Conservation (phyloP, 2,888 invertebrate species). For the Apomyelois bistriatella region DNA sequence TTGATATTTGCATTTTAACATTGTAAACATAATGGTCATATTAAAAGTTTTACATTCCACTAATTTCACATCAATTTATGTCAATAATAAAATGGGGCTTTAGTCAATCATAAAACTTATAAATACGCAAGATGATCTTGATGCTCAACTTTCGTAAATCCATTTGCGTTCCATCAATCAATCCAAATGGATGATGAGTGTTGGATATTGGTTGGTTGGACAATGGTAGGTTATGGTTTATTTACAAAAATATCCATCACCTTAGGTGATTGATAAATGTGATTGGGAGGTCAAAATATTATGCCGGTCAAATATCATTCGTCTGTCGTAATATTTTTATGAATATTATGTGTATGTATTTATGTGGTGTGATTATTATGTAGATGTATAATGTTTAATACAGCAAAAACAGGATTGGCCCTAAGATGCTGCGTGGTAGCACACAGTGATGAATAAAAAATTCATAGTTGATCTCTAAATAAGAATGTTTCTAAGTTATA, state of each 20-base stretch:
- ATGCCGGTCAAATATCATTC: background rate
- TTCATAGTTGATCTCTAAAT: no score
- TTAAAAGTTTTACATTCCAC: no score
- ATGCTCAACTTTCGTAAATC: constrained; percentile 5
- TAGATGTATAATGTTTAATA: no score
- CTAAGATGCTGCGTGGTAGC: no score
- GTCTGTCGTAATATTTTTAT: background rate
- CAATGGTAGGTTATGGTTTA: background rate
- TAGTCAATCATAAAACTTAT: background rate
- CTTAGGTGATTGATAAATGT: background rate
- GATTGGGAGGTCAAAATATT: background rate
- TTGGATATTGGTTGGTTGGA: background rate
- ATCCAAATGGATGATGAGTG: background rate
- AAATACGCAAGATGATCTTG: background rate
- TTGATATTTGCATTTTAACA: background rate
- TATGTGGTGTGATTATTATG: no score
- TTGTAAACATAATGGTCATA: background rate
- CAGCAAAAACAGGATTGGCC: no score
- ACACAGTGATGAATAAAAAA: no score
- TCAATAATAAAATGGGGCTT: no score
- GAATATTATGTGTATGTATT: background rate
- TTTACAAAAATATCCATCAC: background rate
- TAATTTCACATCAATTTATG: constrained; percentile 18
- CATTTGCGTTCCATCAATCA: constrained; percentile 1
- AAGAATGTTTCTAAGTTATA: no score